phyloP scores from a whole-genome alignment of 2,113 vertebrate species.

The Anhinga rufa region DNA sequence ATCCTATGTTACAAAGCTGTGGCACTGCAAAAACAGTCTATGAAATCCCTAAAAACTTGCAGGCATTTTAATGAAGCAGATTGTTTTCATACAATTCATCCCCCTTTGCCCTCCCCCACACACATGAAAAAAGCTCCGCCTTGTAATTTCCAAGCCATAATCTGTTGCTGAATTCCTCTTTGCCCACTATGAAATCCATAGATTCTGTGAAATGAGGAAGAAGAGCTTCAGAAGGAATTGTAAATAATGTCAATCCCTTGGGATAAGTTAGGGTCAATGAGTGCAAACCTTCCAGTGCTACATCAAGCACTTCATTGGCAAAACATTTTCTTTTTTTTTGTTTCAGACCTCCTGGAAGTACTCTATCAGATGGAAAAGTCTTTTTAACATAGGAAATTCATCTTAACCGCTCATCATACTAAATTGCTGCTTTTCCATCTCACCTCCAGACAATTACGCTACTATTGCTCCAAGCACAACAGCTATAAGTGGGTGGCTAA shows the following conservation, averaged over 20 bases:
- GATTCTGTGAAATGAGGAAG: neutral
- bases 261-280: neutral
- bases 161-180: neutral
- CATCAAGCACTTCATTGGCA: neutral
- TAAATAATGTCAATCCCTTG: neutral
- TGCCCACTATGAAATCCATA: neutral
- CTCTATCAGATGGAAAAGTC: neutral
- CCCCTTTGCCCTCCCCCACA: accelerated
- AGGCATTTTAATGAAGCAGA: neutral
- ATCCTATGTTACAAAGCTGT: neutral
- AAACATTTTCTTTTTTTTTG: neutral
- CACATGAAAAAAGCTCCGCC: neutral
- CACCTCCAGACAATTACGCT: neutral
- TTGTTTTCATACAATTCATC: neutral
- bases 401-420: neutral
- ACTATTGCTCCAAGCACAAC: neutral
- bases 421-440: neutral
- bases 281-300: neutral
- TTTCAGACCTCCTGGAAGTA: neutral
- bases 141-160: neutral
- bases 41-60: neutral
- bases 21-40: neutral
- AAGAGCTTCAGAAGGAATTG: neutral
- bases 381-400: neutral
- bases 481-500: neutral